Evolutionary conservation across 2,113 vertebrate species (phyloP).

Genomic region (Picathartes gymnocephalus): DNA sequence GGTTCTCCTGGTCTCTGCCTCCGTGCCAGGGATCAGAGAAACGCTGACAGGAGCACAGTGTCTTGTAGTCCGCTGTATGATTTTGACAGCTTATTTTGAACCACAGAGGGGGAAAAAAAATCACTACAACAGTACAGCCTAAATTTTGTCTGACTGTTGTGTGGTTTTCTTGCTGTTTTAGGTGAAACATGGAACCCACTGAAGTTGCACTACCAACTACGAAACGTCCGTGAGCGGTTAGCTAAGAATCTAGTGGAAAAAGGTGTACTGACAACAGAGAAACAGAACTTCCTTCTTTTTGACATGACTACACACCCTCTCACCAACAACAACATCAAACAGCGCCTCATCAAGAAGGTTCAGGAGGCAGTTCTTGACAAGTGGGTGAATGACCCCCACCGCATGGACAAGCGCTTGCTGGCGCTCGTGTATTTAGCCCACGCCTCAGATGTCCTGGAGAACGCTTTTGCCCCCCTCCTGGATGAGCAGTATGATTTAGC

Average conservation of each 20-base stretch:
- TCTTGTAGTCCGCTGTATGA: background rate
- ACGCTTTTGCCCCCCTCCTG: slow-evolving; percentile 90
- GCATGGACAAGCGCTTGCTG: slow-evolving; percentile 92
- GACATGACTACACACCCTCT: slow-evolving; percentile 97
- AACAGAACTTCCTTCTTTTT: slow-evolving; percentile 97
- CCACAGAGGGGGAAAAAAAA: accelerated
- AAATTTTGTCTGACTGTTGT: background rate
- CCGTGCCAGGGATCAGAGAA: background rate
- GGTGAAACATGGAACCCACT: slow-evolving; percentile 96
- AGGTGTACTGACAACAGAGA: slow-evolving; percentile 93
- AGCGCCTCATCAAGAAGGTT: slow-evolving; percentile 92
- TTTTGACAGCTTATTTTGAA: background rate
- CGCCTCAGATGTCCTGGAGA: slow-evolving; percentile 93
- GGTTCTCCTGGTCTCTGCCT: background rate
- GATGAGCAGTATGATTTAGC: slow-evolving; percentile 96
- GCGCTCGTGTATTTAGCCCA: slow-evolving; percentile 93
- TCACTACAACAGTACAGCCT: background rate
- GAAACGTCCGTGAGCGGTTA: slow-evolving; percentile 91
- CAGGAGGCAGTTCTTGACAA: slow-evolving; percentile 92
- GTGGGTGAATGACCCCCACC: slow-evolving; percentile 93
- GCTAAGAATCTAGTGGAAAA: slow-evolving; percentile 97
- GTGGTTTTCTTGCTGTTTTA: slow-evolving; percentile 38
- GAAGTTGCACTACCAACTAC: slow-evolving; percentile 94
- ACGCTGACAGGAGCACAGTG: background rate
- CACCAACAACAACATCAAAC: slow-evolving; percentile 95